Evolutionary conservation across 2,888 invertebrate genomes (phyloP).

Genomic region (Teleiodes luculella): DNA sequence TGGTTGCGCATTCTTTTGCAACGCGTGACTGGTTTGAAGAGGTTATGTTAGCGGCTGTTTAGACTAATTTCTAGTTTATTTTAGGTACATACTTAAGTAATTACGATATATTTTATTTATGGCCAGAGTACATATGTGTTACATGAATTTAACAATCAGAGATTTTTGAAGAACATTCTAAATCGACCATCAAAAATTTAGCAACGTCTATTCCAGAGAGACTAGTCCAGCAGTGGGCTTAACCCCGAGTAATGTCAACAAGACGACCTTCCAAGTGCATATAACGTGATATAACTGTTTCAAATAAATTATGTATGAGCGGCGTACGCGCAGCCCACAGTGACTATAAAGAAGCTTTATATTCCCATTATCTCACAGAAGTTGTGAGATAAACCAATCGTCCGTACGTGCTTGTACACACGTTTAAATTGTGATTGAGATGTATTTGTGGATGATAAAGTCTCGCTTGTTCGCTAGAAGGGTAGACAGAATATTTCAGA

Average conservation of each 20-base stretch:
- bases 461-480: too few relatives aligned
- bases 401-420: background rate
- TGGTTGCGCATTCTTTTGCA: constrained; percentile 22
- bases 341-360: background rate
- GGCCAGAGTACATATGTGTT: too few relatives aligned
- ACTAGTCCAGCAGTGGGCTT: too few relatives aligned
- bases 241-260: background rate
- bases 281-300: too few relatives aligned
- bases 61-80: constrained; percentile 27
- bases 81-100: background rate
- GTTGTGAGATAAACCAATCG: background rate
- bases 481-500: too few relatives aligned
- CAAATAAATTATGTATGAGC: too few relatives aligned
- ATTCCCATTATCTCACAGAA: background rate
- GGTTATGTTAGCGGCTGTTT: constrained; percentile 13
- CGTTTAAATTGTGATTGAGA: background rate
- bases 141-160: too few relatives aligned
- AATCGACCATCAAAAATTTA: too few relatives aligned
- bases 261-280: too few relatives aligned
- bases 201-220: too few relatives aligned
- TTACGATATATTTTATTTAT: too few relatives aligned
- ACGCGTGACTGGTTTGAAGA: constrained; percentile 14
- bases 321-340: background rate
- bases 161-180: too few relatives aligned
- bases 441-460: background rate